phyloP scores from a whole-genome alignment of 2,888 invertebrate genomes.

The Hoplodrina blanda region DNA sequence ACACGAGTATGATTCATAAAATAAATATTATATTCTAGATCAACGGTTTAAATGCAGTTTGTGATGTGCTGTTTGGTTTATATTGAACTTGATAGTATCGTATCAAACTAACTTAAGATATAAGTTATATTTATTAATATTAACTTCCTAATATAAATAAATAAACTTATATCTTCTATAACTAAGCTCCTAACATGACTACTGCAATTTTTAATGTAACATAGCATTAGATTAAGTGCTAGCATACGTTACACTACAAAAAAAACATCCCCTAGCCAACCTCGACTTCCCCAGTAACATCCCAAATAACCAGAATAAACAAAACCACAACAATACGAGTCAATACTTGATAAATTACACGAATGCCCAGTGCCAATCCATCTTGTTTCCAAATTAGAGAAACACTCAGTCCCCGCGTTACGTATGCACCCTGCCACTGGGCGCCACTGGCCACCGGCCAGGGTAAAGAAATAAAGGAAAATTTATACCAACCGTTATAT shows the following conservation, averaged over 20 bases:
- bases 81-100: too few species aligned
- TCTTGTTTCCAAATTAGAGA: slow-evolving; percentile 81
- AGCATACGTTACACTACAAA: slow-evolving; percentile 20
- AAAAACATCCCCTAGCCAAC: not conserved
- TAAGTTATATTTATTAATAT: too few species aligned
- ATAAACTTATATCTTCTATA: too few species aligned
- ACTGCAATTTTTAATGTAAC: not conserved
- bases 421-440: slow-evolving; percentile 79
- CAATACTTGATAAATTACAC: slow-evolving; percentile 82
- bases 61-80: too few species aligned
- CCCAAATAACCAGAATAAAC: slow-evolving; percentile 67
- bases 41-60: too few species aligned
- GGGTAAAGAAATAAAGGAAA: slow-evolving; percentile 77
- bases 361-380: slow-evolving; percentile 73
- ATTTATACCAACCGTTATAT: slow-evolving; percentile 82
- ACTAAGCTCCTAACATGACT: not conserved
- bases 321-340: slow-evolving; percentile 72
- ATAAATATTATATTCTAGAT: too few species aligned
- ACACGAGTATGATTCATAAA: too few species aligned
- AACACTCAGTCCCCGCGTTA: slow-evolving; percentile 65
- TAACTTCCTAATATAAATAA: too few species aligned
- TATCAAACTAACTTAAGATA: too few species aligned
- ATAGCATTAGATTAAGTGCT: not conserved
- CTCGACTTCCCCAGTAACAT: slow-evolving; percentile 40
- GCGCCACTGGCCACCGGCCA: slow-evolving; percentile 73